Evolutionary conservation across 2,888 invertebrate species (phyloP).

Genomic region (Eremobia ochroleuca): DNA sequence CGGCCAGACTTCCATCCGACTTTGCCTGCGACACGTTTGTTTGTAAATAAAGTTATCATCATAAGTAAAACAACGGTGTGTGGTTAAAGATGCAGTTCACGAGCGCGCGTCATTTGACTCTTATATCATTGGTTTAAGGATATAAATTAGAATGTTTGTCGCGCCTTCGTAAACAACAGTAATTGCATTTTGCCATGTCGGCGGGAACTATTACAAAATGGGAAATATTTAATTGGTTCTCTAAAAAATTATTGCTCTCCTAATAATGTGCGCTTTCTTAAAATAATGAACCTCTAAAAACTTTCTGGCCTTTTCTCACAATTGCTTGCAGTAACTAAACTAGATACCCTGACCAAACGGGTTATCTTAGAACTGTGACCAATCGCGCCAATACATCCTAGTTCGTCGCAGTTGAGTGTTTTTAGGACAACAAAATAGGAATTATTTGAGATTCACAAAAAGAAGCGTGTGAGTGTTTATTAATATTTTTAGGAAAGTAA

Average conservation of each 20-base stretch:
- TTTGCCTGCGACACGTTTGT: slow-evolving; percentile 92
- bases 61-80: not conserved
- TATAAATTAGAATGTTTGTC: not conserved
- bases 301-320: too few species aligned
- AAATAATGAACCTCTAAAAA: too few species aligned
- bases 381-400: too few species aligned
- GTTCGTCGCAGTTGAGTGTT: too few species aligned
- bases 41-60: not conserved
- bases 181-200: too few species aligned
- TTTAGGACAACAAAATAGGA: not conserved
- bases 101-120: not conserved
- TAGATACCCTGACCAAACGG: not conserved
- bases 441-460: not conserved
- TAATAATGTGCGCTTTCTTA: too few species aligned
- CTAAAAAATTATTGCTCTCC: too few species aligned
- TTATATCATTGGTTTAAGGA: not conserved
- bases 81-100: not conserved
- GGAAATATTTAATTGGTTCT: too few species aligned
- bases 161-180: too few species aligned
- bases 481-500: not conserved
- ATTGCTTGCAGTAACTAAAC: too few species aligned
- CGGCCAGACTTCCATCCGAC: slow-evolving; percentile 96
- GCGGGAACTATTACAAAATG: too few species aligned
- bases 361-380: not conserved
- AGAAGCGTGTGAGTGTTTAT: not conserved